These are phyloP conservation scores for Oncorhynchus masou DNA, from an alignment of 2,113 vertebrate genomes.

Conservation along the genomic window DNA sequence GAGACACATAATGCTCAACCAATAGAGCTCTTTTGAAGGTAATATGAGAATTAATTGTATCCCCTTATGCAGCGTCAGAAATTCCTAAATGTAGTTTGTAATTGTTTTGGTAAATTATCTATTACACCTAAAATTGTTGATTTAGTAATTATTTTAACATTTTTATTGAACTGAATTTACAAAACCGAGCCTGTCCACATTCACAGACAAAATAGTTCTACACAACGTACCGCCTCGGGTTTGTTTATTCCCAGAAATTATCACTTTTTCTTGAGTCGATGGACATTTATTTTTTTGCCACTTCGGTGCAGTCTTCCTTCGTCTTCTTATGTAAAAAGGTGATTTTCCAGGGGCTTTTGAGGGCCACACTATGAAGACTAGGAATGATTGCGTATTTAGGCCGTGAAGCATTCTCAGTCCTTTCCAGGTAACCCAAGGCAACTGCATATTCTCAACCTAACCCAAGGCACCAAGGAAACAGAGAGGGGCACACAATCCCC, in stretches of 20 bases:
- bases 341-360: neutral
- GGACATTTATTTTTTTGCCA: neutral
- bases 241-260: neutral
- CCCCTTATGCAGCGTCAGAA: neutral
- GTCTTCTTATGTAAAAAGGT: neutral
- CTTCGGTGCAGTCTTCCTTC: neutral
- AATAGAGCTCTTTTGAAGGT: no score
- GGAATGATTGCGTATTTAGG: constrained; percentile 13
- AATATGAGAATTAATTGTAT: no score
- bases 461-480: neutral
- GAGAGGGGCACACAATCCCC: constrained; percentile 2
- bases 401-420: constrained; percentile 1
- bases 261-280: neutral
- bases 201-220: neutral
- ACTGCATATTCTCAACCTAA: constrained; percentile 4
- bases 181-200: neutral
- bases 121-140: no score
- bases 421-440: no score
- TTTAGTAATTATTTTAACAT: no score
- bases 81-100: no score
- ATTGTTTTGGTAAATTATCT: no score
- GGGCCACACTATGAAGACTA: neutral
- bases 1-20: neutral
- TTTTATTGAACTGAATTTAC: no score
- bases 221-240: neutral